Evolutionary conservation across 2,888 invertebrate species (phyloP).

Genomic region (Osmoderma eremita): DNA sequence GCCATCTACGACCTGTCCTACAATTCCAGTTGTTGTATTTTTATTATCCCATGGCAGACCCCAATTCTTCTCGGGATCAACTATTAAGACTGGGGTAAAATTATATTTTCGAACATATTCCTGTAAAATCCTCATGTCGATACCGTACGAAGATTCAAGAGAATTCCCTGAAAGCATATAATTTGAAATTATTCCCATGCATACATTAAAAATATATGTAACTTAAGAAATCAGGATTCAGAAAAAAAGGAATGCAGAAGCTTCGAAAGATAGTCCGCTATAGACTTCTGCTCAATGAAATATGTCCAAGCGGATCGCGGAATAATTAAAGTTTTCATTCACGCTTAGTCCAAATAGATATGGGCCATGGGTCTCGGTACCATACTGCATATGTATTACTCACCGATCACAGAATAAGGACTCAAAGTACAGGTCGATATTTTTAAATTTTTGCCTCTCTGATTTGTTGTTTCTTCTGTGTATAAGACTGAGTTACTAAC

Average conservation of each 20-base stretch:
- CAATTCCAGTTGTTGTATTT: constrained; percentile 11
- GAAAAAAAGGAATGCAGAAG: no score
- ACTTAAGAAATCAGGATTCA: no score
- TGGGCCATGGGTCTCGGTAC: background rate
- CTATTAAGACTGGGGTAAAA: constrained; percentile 8
- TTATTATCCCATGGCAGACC: constrained; percentile 16
- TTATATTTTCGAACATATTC: constrained; percentile 24
- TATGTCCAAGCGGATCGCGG: no score
- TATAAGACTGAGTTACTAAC: constrained; percentile 22
- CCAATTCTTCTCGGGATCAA: constrained; percentile 19
- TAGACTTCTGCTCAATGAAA: no score
- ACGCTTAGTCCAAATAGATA: no score
- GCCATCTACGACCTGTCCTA: constrained; percentile 24
- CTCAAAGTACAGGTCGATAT: constrained; percentile 35
- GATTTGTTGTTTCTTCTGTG: constrained; percentile 38
- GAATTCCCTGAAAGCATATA: constrained; percentile 13
- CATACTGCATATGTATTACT: background rate
- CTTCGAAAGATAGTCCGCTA: no score
- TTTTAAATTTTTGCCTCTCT: constrained; percentile 35
- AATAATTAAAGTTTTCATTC: no score
- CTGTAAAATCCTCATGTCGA: constrained; percentile 21
- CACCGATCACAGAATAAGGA: constrained; percentile 41
- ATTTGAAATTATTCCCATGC: no score
- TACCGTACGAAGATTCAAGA: constrained; percentile 14
- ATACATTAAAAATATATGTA: no score